phyloP scores from a whole-genome alignment of 1,140 invertebrate genomes.

The Amyelois transitella region DNA sequence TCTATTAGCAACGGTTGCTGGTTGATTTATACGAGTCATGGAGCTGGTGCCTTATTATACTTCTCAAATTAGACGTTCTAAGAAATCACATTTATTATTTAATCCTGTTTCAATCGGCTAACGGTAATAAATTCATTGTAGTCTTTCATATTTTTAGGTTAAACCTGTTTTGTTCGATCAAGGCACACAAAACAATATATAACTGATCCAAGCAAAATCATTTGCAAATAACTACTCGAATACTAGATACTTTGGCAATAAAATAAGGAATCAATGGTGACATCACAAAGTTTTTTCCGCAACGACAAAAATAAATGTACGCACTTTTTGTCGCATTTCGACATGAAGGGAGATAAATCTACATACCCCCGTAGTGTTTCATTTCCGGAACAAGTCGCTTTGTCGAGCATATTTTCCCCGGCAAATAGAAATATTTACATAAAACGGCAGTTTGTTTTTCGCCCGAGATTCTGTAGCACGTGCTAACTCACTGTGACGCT shows the following conservation, averaged over 20 bases:
- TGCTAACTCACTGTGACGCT: conserved; percentile 23
- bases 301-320: neutral
- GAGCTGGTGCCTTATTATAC: neutral
- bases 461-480: conserved; percentile 41
- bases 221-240: neutral
- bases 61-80: neutral
- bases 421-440: conserved; percentile 61
- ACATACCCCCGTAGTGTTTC: conserved; percentile 43
- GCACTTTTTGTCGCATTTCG: conserved; percentile 4
- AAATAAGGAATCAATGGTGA: neutral
- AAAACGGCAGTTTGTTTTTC: conserved; percentile 62
- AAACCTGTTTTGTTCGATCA: too few species aligned
- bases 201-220: too few species aligned
- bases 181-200: too few species aligned
- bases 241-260: neutral
- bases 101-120: neutral
- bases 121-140: too few species aligned
- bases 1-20: neutral
- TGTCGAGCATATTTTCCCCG: conserved; percentile 58
- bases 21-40: neutral
- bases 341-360: conserved; percentile 47
- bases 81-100: neutral
- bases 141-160: too few species aligned
- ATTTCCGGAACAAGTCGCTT: conserved; percentile 69
- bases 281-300: neutral